Evolutionary conservation across 2,888 invertebrate species (phyloP).

Genomic region (Ferdinandea cuprea): DNA sequence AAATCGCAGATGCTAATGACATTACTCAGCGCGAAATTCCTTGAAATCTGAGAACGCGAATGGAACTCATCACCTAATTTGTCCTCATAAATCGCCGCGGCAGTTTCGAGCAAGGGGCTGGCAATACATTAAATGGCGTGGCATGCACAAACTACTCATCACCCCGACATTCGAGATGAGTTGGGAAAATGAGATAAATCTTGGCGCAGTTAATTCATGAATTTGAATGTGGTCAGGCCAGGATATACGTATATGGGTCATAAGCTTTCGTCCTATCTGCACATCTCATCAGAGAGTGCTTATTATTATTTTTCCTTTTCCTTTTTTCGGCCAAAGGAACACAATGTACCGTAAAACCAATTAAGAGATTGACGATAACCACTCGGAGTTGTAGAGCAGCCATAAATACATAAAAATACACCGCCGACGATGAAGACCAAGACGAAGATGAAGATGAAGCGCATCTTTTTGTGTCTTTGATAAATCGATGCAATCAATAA

Average conservation of each 20-base stretch:
- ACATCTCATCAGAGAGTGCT: conserved; percentile 64
- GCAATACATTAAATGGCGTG: not conserved
- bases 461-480: conserved; percentile 74
- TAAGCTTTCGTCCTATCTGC: conserved; percentile 65
- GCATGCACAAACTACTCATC: conserved; percentile 33
- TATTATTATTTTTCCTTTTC: conserved; percentile 45
- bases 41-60: conserved; percentile 54
- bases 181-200: conserved; percentile 61
- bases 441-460: conserved; percentile 72
- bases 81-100: conserved; percentile 63
- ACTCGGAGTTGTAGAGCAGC: conserved; percentile 49
- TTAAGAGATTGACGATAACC: conserved; percentile 74
- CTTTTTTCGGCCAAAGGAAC: conserved; percentile 32
- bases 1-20: conserved; percentile 55
- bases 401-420: conserved; percentile 10
- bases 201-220: conserved; percentile 68
- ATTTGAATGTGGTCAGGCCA: conserved; percentile 62
- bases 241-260: conserved; percentile 75
- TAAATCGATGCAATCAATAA: conserved; percentile 75
- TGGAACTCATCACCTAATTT: conserved; percentile 69
- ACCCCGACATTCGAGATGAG: conserved; percentile 49
- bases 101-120: conserved; percentile 17
- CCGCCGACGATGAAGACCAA: conserved; percentile 65
- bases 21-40: conserved; percentile 56
- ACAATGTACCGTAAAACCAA: conserved; percentile 74